Evolutionary conservation across 2,888 invertebrate genomes (phyloP), one percentile per base, ranked within the genome.

Genomic region (Panorpa germanica): DNA sequence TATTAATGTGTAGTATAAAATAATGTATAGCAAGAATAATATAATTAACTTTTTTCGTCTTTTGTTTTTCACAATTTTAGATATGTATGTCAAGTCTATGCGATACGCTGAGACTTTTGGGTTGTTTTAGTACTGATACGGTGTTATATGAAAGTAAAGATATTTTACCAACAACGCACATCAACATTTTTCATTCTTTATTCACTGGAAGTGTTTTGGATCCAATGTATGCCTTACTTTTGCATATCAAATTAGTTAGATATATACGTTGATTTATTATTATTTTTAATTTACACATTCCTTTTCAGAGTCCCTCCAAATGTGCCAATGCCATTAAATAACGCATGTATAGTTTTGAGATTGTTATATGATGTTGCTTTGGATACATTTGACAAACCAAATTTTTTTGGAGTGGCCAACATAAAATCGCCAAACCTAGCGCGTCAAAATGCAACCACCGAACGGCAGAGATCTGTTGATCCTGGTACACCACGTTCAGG

Each of bases 41-140:
- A 22, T 31, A 28, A 15, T 33, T 21, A 33, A 31, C 28, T 12
- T 35, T 19, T 16, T 32, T 22, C 23, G 12, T 23, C 16, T 34
- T 36, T 33, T 24, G 29, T 19, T 25, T 29, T 22, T 36, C 23
- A 33, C 37, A 33, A 36, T 37, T 33, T 51, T 45, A 82, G 80
- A 85, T 96, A 38, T 90, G 93, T 44, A 80, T 81, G 55, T 83
- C 88, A 23, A 91, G 86, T 40, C 59, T 98, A 13, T 88, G 90
- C 45, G 90, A 95, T 47, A 90, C 95, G 1, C 62, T 98, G 28
- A 66, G 91, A 11, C 60, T 90, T 23, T 60, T 96, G 28, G 96
- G 96, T 4, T 95, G 95, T 54, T 98, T 98, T 43, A 57, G 59
- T 1, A 49, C 52, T 13, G 60, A 59, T 37, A 57, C 55, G 0